Evolutionary conservation across 1,140 invertebrate species (phyloP), one percentile per base, ranked within the genome.

Genomic region (Coboldia fuscipes): DNA sequence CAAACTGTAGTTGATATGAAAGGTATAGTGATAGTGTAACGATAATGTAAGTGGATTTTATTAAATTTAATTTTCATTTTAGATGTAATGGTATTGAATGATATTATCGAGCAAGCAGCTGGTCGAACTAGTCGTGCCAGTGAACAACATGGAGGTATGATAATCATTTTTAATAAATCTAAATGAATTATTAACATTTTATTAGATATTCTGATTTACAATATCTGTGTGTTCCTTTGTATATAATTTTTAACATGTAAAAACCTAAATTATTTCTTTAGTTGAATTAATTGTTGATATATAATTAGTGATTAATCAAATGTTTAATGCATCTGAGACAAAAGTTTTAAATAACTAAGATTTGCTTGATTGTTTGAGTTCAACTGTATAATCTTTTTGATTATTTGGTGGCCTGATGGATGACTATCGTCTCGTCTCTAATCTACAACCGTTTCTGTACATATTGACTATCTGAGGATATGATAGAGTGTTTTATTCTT

Each of bases 51-150:
- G n/a, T n/a, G n/a, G n/a, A n/a, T n/a, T n/a, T n/a, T n/a, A n/a
- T n/a, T n/a, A n/a, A n/a, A n/a, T n/a, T n/a, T n/a, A n/a, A n/a
- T n/a, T n/a, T n/a, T n/a, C n/a, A n/a, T 70, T 67, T 14, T 60
- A 96, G 90, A 97, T 70, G 86, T 96, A 32, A 89, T 94, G 85
- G 88, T 94, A 38, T 61, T 97, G 42, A 93, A 92, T 57, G 88
- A 96, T 55, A 92, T 97, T 41, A 88, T 96, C 42, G 89, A 94
- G 56, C 86, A 94, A 65, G 89, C 86, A 20, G 83, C 80, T 39
- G 81, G 79, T 40, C 65, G 78, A 47, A 75, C 76, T 45, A 88
- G 83, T 59, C 67, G 72, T 54, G 70, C 72, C 27, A 82, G 79
- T 48, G 83, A 89, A 42, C 62, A 48, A 36, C 68, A 78, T 60